Percentiles rank a stretch among this genome's conserved stretches.
Evolutionary conservation across 2,113 vertebrate genomes (phyloP).

Genomic region (Mustela lutreola): DNA sequence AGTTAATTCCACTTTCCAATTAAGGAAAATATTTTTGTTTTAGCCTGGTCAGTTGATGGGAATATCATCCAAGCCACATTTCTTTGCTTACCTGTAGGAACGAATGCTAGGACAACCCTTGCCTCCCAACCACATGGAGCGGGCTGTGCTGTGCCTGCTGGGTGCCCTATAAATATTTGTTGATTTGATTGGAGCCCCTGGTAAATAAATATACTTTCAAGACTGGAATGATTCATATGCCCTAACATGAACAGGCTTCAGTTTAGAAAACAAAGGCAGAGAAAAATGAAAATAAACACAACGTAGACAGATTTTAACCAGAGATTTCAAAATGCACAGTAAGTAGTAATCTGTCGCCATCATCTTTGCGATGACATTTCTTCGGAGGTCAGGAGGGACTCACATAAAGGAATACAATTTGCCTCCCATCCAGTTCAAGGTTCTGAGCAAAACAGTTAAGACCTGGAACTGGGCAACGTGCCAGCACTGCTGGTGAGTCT

Average conservation of each 20-base stretch:
- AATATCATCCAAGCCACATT: neutral
- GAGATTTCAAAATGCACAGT: neutral
- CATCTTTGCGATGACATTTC: constrained; percentile 62
- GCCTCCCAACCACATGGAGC: fast-evolving
- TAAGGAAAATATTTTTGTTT: neutral
- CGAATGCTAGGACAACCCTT: fast-evolving
- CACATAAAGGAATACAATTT: neutral
- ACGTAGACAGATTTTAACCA: constrained; percentile 17
- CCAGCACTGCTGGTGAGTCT: neutral
- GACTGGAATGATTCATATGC: constrained; percentile 55
- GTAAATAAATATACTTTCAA: constrained; percentile 61
- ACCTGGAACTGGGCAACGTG: neutral
- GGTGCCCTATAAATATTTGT: neutral
- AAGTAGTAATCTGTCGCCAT: constrained; percentile 56
- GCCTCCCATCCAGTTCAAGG: constrained; percentile 59
- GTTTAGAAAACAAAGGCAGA: constrained; percentile 56
- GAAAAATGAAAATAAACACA: constrained; percentile 63
- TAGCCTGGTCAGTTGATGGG: neutral
- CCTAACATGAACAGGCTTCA: constrained; percentile 5
- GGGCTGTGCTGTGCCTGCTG: neutral
- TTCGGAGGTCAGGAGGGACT: constrained; percentile 50
- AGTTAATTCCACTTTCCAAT: neutral
- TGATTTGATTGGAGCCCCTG: constrained; percentile 10
- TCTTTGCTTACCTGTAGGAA: neutral
- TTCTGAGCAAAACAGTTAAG: neutral